Conservation (phyloP, 2,888 invertebrate species). For the Incurvaria masculella region DNA sequence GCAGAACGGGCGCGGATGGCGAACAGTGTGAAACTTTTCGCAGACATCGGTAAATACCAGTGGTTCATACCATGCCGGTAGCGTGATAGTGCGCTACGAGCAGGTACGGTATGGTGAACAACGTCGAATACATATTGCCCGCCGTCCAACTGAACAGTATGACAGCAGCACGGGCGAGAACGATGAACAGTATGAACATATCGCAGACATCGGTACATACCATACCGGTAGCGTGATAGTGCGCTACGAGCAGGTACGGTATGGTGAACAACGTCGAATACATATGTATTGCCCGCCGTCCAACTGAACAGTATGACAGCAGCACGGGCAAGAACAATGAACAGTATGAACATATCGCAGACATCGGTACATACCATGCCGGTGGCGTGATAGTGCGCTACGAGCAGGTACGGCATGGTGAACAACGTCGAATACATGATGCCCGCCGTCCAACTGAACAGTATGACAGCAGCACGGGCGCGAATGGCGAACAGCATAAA, state of each 20-base stretch:
- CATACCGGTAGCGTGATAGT: constrained; percentile 86
- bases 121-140: constrained; percentile 95
- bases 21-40: no score
- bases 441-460: constrained; percentile 92
- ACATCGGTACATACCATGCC: constrained; percentile 87
- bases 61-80: constrained; percentile 77
- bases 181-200: constrained; percentile 81
- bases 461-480: constrained; percentile 73
- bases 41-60: no score
- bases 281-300: constrained; percentile 95
- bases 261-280: constrained; percentile 97
- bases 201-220: constrained; percentile 88
- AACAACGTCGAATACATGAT: constrained; percentile 97
- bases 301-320: constrained; percentile 88
- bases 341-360: constrained; percentile 85
- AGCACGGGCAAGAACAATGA: constrained; percentile 67
- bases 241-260: constrained; percentile 92
- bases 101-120: constrained; percentile 96
- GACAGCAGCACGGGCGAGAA: constrained; percentile 74
- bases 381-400: constrained; percentile 93
- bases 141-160: constrained; percentile 90
- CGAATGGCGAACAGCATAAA: constrained; percentile 76
- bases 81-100: constrained; percentile 93
- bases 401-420: constrained; percentile 93
- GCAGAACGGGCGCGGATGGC: no score